phyloP scores from a whole-genome alignment of 2,888 invertebrate genomes.

The Papilio gigon region DNA sequence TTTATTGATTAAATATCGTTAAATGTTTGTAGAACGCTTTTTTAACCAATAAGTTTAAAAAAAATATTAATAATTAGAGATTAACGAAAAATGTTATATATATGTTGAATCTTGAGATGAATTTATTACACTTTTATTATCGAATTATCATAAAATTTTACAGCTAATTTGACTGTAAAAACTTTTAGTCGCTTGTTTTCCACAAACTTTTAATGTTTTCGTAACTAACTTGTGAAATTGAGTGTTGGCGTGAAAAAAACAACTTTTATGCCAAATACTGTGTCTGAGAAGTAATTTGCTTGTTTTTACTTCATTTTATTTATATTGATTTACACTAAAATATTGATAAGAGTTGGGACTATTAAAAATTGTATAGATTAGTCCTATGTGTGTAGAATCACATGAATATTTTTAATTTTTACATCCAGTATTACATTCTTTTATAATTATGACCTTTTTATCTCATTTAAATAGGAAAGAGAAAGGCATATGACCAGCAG shows the following conservation, averaged over 20 bases:
- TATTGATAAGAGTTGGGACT: background rate
- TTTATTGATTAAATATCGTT: too few species aligned
- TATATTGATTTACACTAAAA: constrained; percentile 7
- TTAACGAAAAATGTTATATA: background rate
- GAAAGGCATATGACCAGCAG: too few species aligned
- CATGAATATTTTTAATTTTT: too few species aligned
- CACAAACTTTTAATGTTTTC: constrained; percentile 32
- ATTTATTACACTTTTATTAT: constrained; percentile 28
- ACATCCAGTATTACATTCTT: too few species aligned
- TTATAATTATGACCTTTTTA: too few species aligned
- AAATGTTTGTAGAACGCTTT: too few species aligned
- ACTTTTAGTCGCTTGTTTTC: constrained; percentile 27
- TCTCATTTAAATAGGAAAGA: too few species aligned
- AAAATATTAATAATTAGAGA: background rate
- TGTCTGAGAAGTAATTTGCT: constrained; percentile 1
- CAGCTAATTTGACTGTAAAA: constrained; percentile 24
- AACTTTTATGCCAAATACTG: constrained; percentile 20
- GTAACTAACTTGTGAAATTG: constrained; percentile 13
- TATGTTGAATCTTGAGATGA: background rate
- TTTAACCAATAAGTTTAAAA: too few species aligned
- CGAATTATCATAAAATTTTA: constrained; percentile 30
- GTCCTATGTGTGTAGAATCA: too few species aligned
- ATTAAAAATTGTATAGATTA: background rate
- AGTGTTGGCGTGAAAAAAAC: constrained; percentile 28
- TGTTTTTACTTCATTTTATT: constrained; percentile 6